phyloP scores from a whole-genome alignment of 2,113 vertebrate species.

The Forbesichthys papilliferus region DNA sequence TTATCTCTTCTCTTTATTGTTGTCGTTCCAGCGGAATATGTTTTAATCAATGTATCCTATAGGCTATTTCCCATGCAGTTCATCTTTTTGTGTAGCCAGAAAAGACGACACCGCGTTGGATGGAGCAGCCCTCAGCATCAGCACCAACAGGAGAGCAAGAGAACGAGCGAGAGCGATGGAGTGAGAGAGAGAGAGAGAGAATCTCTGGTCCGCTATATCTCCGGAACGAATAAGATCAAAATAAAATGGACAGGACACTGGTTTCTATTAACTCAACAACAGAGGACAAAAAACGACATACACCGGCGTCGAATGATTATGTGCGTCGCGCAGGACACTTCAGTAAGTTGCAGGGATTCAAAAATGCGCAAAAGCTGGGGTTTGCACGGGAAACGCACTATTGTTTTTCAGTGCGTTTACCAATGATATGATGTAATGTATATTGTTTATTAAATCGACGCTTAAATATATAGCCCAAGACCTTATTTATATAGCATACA shows the following conservation, averaged over 20 bases:
- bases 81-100: not conserved
- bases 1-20: not conserved
- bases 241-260: too few species aligned
- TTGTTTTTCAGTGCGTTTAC: not conserved
- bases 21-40: constrained; percentile 20
- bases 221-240: too few species aligned
- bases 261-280: not conserved
- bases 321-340: not conserved
- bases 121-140: not conserved
- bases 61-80: not conserved
- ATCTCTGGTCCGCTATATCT: too few species aligned
- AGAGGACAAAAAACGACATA: not conserved
- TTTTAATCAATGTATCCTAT: constrained; percentile 1
- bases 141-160: constrained; percentile 1
- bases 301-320: not conserved
- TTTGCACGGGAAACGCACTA: too few species aligned
- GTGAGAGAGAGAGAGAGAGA: too few species aligned
- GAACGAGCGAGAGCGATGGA: not conserved
- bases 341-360: not conserved
- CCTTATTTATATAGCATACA: not conserved
- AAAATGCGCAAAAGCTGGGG: too few species aligned
- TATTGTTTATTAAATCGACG: not conserved
- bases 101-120: not conserved
- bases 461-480: not conserved
- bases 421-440: too few species aligned